Evolutionary conservation across 2,888 invertebrate species (phyloP).

Genomic region (Lasioglossum marginatum): DNA sequence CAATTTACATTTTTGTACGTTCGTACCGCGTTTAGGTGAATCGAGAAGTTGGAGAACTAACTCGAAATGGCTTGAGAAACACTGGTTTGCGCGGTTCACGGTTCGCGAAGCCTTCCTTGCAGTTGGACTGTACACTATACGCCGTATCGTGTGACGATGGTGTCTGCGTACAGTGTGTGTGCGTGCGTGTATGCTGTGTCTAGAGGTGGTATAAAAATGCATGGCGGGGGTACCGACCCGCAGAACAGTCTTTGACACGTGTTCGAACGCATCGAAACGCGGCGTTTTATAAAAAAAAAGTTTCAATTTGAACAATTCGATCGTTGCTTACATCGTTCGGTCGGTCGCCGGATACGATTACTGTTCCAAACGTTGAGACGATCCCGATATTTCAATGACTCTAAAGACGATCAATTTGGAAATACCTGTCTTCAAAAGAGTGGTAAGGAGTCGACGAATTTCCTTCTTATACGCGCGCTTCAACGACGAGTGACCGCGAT

Average conservation of each 20-base stretch:
- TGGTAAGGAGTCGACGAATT: conserved; percentile 45
- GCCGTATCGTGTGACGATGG: neutral
- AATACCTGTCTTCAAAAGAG: conserved; percentile 44
- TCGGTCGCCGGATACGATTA: neutral
- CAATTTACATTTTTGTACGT: neutral
- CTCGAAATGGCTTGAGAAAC: neutral
- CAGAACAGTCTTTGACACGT: conserved; percentile 74
- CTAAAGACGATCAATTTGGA: conserved; percentile 48
- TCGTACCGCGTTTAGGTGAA: neutral
- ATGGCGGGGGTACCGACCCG: conserved; percentile 76
- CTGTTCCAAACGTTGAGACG: neutral
- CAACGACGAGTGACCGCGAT: neutral
- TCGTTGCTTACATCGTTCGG: neutral
- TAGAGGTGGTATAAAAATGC: conserved; percentile 71
- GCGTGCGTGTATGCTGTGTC: neutral
- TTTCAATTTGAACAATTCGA: neutral
- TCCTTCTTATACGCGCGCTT: too few species aligned
- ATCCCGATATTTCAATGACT: conserved; percentile 47
- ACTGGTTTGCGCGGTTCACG: neutral
- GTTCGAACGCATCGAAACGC: conserved; percentile 46
- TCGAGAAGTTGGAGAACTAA: neutral
- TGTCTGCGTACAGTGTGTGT: neutral
- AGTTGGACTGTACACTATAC: neutral
- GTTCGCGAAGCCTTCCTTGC: neutral
- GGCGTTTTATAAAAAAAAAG: conserved; percentile 27